Percentiles rank a stretch among this genome's conserved stretches.
Conservation (phyloP, 2,113 vertebrate species). For the Dendropsophus ebraccatus region DNA sequence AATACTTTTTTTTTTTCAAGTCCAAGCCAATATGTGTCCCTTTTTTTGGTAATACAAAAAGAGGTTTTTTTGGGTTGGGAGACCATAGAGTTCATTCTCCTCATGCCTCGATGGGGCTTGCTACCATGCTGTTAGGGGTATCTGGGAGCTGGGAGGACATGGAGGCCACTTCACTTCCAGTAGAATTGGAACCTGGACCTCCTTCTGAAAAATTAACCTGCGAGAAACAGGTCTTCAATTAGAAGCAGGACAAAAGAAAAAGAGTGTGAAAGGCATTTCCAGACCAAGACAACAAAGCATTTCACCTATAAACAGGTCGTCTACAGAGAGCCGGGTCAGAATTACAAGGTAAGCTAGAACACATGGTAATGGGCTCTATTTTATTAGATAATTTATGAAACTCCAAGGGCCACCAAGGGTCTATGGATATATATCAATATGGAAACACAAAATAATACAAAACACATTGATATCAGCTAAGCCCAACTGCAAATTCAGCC, state of each 20-base stretch:
- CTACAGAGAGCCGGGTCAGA: no score
- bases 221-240: slow-evolving; percentile 63
- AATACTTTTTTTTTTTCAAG: slow-evolving; percentile 80
- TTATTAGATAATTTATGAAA: no score
- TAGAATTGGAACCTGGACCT: slow-evolving; percentile 96
- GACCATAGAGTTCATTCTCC: slow-evolving; percentile 71
- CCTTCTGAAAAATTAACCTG: slow-evolving; percentile 98
- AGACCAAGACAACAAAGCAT: not conserved
- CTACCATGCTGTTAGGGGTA: slow-evolving; percentile 99
- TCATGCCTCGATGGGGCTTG: slow-evolving; percentile 98
- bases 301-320: not conserved
- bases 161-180: slow-evolving; percentile 96
- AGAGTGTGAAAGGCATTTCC: slow-evolving; percentile 42
- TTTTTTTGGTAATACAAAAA: slow-evolving; percentile 71
- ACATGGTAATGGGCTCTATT: no score
- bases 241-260: slow-evolving; percentile 59
- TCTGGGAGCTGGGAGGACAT: slow-evolving; percentile 99
- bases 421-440: not conserved
- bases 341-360: no score
- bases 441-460: not conserved
- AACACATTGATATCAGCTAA: not conserved
- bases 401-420: no score
- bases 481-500: not conserved
- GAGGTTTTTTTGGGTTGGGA: slow-evolving; percentile 39
- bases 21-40: slow-evolving; percentile 71